Conservation (phyloP, 30 jellyfish, hydroid and myxozoan species). For the Rhopilema esculentum region DNA sequence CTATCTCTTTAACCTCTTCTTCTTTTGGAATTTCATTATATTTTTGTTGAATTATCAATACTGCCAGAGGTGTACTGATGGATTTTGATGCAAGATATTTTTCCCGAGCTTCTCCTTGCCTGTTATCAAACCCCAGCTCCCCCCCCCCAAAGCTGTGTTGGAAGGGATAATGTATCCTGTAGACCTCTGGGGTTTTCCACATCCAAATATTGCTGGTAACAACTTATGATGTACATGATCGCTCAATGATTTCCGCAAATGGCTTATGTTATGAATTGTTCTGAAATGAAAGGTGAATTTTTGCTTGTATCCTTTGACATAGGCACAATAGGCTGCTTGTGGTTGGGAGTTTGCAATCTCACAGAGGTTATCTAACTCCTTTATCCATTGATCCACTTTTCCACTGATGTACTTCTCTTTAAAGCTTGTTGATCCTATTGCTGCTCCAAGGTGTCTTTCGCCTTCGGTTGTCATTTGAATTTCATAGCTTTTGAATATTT, state of each 20-base stretch:
- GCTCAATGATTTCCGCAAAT: background rate
- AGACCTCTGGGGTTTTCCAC: no score
- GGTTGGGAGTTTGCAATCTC: background rate
- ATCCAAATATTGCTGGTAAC: no score
- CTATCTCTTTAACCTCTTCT: constrained; percentile 1
- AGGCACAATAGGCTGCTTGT: constrained; percentile 15
- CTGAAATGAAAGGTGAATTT: no score
- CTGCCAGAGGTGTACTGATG: constrained; percentile 26
- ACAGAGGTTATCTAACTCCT: background rate
- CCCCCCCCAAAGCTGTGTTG: no score
- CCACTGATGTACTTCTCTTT: background rate
- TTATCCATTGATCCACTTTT: background rate
- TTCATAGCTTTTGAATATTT: no score
- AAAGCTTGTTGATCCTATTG: background rate
- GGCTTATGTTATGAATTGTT: background rate
- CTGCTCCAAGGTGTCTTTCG: background rate
- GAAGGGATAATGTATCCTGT: no score
- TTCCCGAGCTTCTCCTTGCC: background rate
- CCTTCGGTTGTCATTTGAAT: no score
- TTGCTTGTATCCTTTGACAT: background rate
- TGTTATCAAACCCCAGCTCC: no score
- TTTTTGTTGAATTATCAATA: constrained; percentile 29
- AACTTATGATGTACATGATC: no score
- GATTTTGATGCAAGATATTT: constrained; percentile 16
- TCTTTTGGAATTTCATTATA: constrained; percentile 18